phyloP scores from a whole-genome alignment of 2,888 invertebrate species.

The Cenopis cana region DNA sequence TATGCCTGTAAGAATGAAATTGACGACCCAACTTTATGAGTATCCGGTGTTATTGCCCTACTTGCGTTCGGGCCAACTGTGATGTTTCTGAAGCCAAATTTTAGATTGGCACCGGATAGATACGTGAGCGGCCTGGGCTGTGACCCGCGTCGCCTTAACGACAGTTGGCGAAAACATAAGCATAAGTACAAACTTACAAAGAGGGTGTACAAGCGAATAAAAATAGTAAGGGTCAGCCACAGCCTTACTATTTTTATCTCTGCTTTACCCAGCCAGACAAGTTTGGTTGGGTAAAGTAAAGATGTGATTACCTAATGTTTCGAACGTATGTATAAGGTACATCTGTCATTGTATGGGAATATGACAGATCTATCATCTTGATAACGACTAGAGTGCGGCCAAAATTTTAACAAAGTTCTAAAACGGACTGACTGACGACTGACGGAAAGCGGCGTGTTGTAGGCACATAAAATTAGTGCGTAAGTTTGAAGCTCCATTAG shows the following conservation, averaged over 20 bases:
- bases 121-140: constrained; percentile 23
- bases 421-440: too few relatives aligned
- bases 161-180: constrained; percentile 1
- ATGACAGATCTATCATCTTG: too few relatives aligned
- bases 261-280: too few relatives aligned
- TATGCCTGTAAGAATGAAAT: constrained; percentile 56
- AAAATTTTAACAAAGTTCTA: too few relatives aligned
- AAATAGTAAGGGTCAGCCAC: background rate
- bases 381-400: too few relatives aligned
- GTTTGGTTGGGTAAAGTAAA: background rate
- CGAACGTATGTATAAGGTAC: too few relatives aligned
- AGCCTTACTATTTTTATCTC: too few relatives aligned
- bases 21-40: constrained; percentile 65
- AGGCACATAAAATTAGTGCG: constrained; percentile 24
- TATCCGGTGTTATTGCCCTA: constrained; percentile 70
- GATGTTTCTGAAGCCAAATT: constrained; percentile 56
- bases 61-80: constrained; percentile 71
- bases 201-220: background rate
- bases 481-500: constrained; percentile 39
- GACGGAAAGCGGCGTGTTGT: too few relatives aligned
- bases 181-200: constrained; percentile 1
- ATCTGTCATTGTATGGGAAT: too few relatives aligned
- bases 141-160: constrained; percentile 27
- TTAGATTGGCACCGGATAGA: constrained; percentile 55
- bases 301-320: background rate